Evolutionary conservation across 92 coral and sea anemone species (phyloP).

Genomic region (Epizoanthus fatuus): DNA sequence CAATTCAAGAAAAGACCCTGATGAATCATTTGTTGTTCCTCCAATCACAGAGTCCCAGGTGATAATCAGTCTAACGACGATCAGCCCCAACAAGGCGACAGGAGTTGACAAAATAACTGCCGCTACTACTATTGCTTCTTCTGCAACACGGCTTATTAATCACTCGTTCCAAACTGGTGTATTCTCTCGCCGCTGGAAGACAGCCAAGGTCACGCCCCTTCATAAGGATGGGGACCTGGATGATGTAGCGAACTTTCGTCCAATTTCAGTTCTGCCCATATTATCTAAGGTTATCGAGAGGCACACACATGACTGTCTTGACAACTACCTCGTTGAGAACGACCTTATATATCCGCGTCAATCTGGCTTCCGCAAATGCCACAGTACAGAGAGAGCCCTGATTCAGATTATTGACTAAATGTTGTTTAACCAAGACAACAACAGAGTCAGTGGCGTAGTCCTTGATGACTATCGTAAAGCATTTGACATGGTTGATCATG

Average conservation of each 20-base stretch:
- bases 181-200: too few species aligned
- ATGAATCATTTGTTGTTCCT: too few species aligned
- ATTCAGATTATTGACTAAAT: slow-evolving; percentile 51
- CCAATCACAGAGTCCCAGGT: too few species aligned
- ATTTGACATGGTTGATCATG: slow-evolving; percentile 54
- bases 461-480: slow-evolving; percentile 60
- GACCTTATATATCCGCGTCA: slow-evolving; percentile 57
- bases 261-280: not conserved
- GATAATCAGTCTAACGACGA: too few species aligned
- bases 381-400: slow-evolving; percentile 57
- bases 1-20: too few species aligned
- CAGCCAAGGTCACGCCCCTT: too few species aligned
- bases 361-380: slow-evolving; percentile 62
- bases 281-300: not conserved
- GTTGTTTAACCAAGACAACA: slow-evolving; percentile 41
- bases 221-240: too few species aligned
- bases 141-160: too few species aligned
- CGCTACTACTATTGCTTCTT: too few species aligned
- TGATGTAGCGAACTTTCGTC: not conserved
- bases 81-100: too few species aligned
- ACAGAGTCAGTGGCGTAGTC: slow-evolving; percentile 45
- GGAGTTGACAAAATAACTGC: too few species aligned
- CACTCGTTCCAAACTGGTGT: too few species aligned
- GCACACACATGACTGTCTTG: not conserved
- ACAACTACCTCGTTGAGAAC: slow-evolving; percentile 37